Evolutionary conservation across 2,888 invertebrate genomes (phyloP).

Genomic region (Trachelus stipa): DNA sequence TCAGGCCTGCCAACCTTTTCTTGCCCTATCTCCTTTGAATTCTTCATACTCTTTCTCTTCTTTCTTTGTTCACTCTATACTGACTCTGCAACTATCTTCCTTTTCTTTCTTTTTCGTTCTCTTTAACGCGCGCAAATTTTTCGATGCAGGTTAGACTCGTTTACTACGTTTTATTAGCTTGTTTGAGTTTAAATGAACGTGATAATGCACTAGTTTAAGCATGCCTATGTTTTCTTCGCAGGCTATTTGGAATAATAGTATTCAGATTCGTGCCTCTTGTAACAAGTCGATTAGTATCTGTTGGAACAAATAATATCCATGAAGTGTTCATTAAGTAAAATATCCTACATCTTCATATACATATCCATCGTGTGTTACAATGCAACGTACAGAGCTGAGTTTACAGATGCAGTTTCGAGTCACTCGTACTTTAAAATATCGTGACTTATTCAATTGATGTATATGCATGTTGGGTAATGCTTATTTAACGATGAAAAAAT

Average conservation of each 20-base stretch:
- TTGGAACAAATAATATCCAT: background rate
- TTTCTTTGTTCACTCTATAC: background rate
- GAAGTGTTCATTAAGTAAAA: background rate
- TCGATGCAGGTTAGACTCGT: background rate
- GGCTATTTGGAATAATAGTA: background rate
- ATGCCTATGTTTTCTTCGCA: background rate
- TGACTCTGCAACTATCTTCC: background rate
- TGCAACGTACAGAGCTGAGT: background rate
- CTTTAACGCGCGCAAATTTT: constrained; percentile 6
- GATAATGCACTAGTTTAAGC: background rate
- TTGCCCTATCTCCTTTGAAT: background rate
- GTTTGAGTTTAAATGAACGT: background rate
- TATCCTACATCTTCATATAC: background rate
- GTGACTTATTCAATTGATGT: background rate
- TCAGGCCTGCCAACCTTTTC: constrained; percentile 37
- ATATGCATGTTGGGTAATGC: background rate
- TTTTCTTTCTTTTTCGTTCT: constrained; percentile 18
- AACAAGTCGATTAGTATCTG: background rate
- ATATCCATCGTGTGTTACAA: background rate
- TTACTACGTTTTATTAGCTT: background rate
- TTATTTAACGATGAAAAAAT: background rate
- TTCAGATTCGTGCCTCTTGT: background rate
- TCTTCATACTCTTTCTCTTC: background rate
- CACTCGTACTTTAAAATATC: background rate
- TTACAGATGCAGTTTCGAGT: background rate